Evolutionary conservation across 2,888 invertebrate species (phyloP).

Genomic region (Dryococelus australis): DNA sequence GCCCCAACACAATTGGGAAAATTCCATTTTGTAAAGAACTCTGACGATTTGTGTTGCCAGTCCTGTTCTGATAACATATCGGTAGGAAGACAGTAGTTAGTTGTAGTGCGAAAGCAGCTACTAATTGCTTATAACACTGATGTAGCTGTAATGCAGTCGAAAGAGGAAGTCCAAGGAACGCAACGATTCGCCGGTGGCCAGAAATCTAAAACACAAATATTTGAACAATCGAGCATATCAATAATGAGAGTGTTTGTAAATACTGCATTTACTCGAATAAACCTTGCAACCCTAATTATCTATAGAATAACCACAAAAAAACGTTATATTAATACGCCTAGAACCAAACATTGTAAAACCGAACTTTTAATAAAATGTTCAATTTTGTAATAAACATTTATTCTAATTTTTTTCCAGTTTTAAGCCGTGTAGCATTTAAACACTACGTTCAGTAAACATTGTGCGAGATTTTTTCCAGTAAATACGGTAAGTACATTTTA

Average conservation of each 20-base stretch:
- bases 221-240: not conserved
- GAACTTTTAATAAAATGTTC: no score
- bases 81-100: not conserved
- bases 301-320: no score
- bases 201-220: not conserved
- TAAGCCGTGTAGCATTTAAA: not conserved
- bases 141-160: not conserved
- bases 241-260: no score
- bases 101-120: not conserved
- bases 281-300: no score
- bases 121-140: not conserved
- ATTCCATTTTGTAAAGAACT: conserved; percentile 16
- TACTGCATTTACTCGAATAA: no score
- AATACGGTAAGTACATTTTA: no score
- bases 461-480: no score
- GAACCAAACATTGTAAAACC: no score
- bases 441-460: no score
- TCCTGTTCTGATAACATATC: not conserved
- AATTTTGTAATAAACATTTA: no score
- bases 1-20: conserved; percentile 24
- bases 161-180: not conserved
- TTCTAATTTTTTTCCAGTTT: no score
- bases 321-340: no score
- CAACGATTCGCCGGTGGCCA: not conserved
- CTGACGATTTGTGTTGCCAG: not conserved